Conservation (phyloP, 2,888 invertebrate species). For the Caenorhabditis sp. region DNA sequence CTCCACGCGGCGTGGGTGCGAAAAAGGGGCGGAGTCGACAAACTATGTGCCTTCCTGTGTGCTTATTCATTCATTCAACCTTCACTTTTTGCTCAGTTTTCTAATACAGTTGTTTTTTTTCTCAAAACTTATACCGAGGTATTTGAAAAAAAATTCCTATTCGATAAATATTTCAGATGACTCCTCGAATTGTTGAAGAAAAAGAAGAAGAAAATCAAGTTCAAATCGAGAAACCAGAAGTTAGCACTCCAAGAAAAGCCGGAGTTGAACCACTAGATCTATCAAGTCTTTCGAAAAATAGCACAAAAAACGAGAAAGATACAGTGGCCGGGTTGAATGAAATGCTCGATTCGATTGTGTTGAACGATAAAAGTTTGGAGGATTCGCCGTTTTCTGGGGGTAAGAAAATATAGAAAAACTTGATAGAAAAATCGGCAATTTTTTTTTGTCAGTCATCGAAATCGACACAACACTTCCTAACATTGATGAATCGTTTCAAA, state of each 20-base stretch:
- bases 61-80: no score
- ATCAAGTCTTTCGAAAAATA: not conserved
- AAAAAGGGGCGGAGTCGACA: no score
- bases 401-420: no score
- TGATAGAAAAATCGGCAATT: no score
- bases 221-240: not conserved
- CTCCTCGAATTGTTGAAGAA: not conserved
- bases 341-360: conserved; percentile 2
- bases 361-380: not conserved
- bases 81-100: no score
- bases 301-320: not conserved
- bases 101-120: no score
- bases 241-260: not conserved
- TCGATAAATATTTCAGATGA: not conserved
- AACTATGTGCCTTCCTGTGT: no score
- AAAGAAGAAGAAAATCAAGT: not conserved
- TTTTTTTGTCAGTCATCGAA: not conserved
- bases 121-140: no score
- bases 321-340: not conserved
- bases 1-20: no score
- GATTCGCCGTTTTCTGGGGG: not conserved
- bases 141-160: no score
- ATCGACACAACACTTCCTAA: no score
- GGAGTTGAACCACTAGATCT: conserved; percentile 4
- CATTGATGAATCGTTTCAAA: not conserved